Evolutionary conservation across 1,140 invertebrate genomes (phyloP).

Genomic region (Carcinoscorpius rotundicauda): DNA sequence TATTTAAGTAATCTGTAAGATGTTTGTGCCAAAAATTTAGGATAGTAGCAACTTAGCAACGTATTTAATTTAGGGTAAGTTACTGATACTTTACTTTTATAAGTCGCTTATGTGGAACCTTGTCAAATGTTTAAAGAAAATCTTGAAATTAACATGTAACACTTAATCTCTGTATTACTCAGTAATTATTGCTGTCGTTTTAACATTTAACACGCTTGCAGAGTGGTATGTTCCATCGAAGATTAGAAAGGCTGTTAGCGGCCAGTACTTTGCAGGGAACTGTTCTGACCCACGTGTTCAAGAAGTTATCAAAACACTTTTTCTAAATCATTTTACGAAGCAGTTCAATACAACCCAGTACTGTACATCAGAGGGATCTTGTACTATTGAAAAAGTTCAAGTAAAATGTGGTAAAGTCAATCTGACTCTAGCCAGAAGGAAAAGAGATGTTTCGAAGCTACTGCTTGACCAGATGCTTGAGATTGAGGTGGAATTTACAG

Average conservation of each 20-base stretch:
- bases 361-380: conserved; percentile 1
- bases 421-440: background rate
- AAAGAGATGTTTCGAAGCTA: background rate
- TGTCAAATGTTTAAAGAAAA: too few relatives aligned
- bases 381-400: conserved; percentile 3
- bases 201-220: background rate
- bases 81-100: too few relatives aligned
- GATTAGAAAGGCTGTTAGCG: conserved; percentile 3
- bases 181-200: too few relatives aligned
- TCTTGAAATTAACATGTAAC: too few relatives aligned
- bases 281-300: conserved; percentile 10
- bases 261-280: conserved; percentile 11
- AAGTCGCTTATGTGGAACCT: too few relatives aligned
- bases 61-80: too few relatives aligned
- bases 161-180: too few relatives aligned
- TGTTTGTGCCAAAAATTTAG: too few relatives aligned
- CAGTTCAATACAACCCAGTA: background rate
- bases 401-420: conserved; percentile 9
- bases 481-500: background rate
- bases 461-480: background rate
- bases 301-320: conserved; percentile 7
- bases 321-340: background rate
- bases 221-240: background rate
- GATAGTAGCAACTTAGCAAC: too few relatives aligned
- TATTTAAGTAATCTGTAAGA: too few relatives aligned